These are phyloP conservation scores for Hypocryptadius cinnamomeus DNA, from an alignment of 2,113 vertebrate genomes.

Conservation along the genomic window DNA sequence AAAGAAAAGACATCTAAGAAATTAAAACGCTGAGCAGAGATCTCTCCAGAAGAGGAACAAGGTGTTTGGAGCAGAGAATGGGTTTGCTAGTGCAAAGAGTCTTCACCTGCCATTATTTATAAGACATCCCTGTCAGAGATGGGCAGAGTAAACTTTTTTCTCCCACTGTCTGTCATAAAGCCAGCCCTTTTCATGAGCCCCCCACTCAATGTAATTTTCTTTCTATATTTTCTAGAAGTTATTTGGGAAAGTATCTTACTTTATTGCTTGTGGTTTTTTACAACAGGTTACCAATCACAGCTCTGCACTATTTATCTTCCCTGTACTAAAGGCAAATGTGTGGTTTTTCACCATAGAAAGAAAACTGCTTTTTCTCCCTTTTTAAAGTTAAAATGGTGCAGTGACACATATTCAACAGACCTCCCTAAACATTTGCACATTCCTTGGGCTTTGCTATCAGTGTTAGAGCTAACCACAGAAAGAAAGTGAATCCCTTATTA, in stretches of 20 bases:
- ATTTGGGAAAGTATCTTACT: not conserved
- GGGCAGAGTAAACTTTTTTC: not conserved
- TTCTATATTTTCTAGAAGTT: not conserved
- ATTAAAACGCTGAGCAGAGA: not conserved
- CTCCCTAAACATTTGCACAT: not conserved
- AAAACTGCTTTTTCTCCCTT: not conserved
- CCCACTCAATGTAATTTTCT: not conserved
- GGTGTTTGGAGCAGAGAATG: not conserved
- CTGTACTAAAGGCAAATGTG: not conserved
- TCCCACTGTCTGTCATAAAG: not conserved
- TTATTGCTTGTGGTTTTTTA: not conserved
- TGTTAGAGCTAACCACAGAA: not conserved
- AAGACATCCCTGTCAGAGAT: not conserved
- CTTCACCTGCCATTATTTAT: not conserved
- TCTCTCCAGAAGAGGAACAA: not conserved
- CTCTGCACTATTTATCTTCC: not conserved
- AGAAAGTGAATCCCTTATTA: slow-evolving; percentile 42
- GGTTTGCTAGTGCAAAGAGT: not conserved
- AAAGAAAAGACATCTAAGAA: not conserved
- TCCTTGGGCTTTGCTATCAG: slow-evolving; percentile 8
- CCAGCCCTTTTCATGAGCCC: not conserved
- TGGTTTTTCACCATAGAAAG: not conserved
- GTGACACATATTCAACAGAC: not conserved
- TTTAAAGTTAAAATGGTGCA: slow-evolving; percentile 22
- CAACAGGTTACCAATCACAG: not conserved